Evolutionary conservation across 2,113 vertebrate genomes (phyloP), one percentile per base, ranked within the genome.

Genomic region (Podarcis muralis): DNA sequence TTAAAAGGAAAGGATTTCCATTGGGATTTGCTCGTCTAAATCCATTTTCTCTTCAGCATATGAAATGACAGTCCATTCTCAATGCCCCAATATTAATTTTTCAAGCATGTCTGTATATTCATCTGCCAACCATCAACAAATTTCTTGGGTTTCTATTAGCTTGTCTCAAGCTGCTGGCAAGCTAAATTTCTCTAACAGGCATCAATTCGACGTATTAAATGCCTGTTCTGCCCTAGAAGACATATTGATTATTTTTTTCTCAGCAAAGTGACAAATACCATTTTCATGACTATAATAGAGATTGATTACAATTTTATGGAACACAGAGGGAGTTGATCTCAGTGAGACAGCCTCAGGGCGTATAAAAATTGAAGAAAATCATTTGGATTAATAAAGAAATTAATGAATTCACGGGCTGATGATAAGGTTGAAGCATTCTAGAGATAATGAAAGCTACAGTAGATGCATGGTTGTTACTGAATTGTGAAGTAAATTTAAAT

Each of bases 241-340:
- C 3, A 37, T 95, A 97, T 97, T 97, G 97, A 97, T 97, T 97
- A 91, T 96, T 96, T 97, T 96, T 96, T 91, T 75, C 94, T 94
- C 93, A 93, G 95, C 91, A 85, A 95, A 97, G 93, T 97, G 97
- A 96, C 97, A 97, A 97, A 97, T 96, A 97, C 95, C 93, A 94
- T 97, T 97, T 97, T 97, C 95, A 94, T 97, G 96, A 96, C 95
- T 93, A 94, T 97, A 97, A 97, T 97, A 95, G 96, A 97, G 97
- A 97, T 97, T 97, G 96, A 97, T 97, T 97, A 95, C 82, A 0
- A 94, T 96, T 96, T 97, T 97, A 94, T 95, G 88, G 94, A 95
- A 95, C 85, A 91, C 76, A 93, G 90, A 91, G 89, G 81, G 91
- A 94, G 85, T 87, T 53, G 48, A 95, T 96, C 93, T 93, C 94